phyloP scores from a whole-genome alignment of 1,140 invertebrate species.

The Leptinotarsa defecta region DNA sequence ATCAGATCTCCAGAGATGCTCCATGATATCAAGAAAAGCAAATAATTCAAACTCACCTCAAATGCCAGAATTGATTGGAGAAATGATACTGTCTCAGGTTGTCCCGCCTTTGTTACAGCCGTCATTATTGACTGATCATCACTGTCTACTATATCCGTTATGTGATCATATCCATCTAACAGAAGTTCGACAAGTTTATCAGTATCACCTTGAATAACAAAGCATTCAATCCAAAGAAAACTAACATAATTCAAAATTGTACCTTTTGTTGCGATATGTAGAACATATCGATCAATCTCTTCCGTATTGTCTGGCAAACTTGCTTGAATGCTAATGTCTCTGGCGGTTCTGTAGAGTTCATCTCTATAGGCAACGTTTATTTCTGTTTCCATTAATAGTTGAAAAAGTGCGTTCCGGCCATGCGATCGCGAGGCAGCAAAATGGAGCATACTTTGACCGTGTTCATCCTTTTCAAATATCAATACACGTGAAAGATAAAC shows the following conservation, averaged over 20 bases:
- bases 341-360: conserved; percentile 79
- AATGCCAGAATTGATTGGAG: conserved; percentile 71
- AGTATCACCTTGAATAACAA: conserved; percentile 66
- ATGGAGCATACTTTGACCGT: conserved; percentile 87
- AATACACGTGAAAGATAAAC: background rate
- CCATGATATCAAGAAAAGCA: too few relatives aligned
- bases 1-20: too few relatives aligned
- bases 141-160: conserved; percentile 77
- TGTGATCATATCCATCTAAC: conserved; percentile 85
- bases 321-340: conserved; percentile 82
- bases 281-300: conserved; percentile 80
- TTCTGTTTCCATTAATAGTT: conserved; percentile 76
- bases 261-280: conserved; percentile 78
- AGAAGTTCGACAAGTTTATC: conserved; percentile 77
- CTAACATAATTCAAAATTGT: background rate
- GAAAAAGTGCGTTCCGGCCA: conserved; percentile 74
- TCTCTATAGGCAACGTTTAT: conserved; percentile 80
- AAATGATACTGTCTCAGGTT: conserved; percentile 68
- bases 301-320: conserved; percentile 78
- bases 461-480: conserved; percentile 71
- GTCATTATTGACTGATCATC: conserved; percentile 70
- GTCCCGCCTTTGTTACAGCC: conserved; percentile 67
- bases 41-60: conserved; percentile 62
- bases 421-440: conserved; percentile 81
- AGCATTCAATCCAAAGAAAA: background rate